Evolutionary conservation across 1,140 invertebrate species (phyloP).

Genomic region (Leptinotarsa texana): DNA sequence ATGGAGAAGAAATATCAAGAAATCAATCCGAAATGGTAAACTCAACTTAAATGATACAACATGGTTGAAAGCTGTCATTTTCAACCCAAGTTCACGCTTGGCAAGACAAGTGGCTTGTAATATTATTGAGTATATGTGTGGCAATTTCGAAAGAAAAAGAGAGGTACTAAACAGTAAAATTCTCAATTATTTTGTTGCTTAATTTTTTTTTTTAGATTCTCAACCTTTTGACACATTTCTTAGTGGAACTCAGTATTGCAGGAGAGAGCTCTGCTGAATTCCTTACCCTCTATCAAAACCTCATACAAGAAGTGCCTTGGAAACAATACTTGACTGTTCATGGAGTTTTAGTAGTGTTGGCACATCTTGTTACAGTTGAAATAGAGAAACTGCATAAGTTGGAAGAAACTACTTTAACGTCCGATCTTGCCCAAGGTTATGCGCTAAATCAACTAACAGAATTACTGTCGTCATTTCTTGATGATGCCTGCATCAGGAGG

Average conservation of each 20-base stretch:
- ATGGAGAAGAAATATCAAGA: conserved; percentile 58
- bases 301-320: conserved; percentile 85
- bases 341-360: conserved; percentile 83
- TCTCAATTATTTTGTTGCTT: not conserved
- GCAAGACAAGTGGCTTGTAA: conserved; percentile 87
- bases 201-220: conserved; percentile 64
- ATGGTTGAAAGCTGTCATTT: conserved; percentile 88
- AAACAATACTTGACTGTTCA: conserved; percentile 89
- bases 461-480: conserved; percentile 81
- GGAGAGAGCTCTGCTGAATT: conserved; percentile 94
- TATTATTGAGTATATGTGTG: conserved; percentile 82
- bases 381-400: conserved; percentile 83
- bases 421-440: conserved; percentile 91
- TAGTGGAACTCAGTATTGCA: conserved; percentile 80
- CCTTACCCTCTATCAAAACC: conserved; percentile 79
- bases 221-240: conserved; percentile 84
- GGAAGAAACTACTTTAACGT: conserved; percentile 90
- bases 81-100: conserved; percentile 86
- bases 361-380: conserved; percentile 83
- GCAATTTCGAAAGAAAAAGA: conserved; percentile 71
- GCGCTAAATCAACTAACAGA: conserved; percentile 87
- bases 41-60: conserved; percentile 66
- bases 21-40: conserved; percentile 46
- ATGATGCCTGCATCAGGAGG: conserved; percentile 79
- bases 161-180: conserved; percentile 55